A percentile compares a stretch with the other conserved stretches of the same genome.
These are phyloP conservation scores for Atherinosoma microstoma DNA, from an alignment of 2,797 vertebrate genomes.

Conservation along the genomic window DNA sequence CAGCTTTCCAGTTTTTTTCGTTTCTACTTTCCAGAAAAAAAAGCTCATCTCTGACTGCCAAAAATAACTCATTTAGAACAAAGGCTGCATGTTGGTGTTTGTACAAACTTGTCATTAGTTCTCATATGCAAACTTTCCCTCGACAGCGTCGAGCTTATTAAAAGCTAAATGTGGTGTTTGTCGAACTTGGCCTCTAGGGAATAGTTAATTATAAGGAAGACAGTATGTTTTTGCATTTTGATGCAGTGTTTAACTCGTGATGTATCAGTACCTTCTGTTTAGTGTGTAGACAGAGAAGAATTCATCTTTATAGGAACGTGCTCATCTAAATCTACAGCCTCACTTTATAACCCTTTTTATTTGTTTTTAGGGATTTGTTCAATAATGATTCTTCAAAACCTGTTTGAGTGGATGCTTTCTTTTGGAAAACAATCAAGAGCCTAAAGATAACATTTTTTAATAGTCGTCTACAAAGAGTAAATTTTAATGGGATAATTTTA, in stretches of 20 bases:
- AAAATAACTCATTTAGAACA: conserved; percentile 75
- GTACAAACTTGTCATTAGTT: conserved; percentile 76
- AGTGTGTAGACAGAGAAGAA: conserved; percentile 6
- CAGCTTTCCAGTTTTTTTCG: conserved; percentile 69
- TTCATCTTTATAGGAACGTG: conserved; percentile 28
- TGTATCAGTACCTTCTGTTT: conserved; percentile 28
- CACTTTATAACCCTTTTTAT: neutral
- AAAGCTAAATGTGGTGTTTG: conserved; percentile 70
- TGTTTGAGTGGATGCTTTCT: conserved; percentile 8
- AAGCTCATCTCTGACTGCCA: conserved; percentile 68
- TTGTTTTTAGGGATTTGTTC: conserved; percentile 13
- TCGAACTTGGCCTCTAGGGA: conserved; percentile 57
- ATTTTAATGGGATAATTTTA: conserved; percentile 36
- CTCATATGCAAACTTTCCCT: conserved; percentile 71
- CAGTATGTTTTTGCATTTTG: conserved; percentile 45
- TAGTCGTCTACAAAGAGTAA: conserved; percentile 27
- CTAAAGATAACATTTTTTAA: conserved; percentile 33
- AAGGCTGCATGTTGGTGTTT: conserved; percentile 75
- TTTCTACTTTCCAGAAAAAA: conserved; percentile 63
- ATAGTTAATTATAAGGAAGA: conserved; percentile 64
- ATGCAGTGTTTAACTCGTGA: conserved; percentile 41
- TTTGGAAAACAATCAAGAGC: conserved; percentile 31
- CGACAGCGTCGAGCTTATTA: conserved; percentile 72
- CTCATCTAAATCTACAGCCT: conserved; percentile 24
- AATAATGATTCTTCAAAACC: conserved; percentile 36